Evolutionary conservation across 2,888 invertebrate genomes (phyloP), one percentile per base, ranked within the genome.

Genomic region (Calliphora vomitoria): DNA sequence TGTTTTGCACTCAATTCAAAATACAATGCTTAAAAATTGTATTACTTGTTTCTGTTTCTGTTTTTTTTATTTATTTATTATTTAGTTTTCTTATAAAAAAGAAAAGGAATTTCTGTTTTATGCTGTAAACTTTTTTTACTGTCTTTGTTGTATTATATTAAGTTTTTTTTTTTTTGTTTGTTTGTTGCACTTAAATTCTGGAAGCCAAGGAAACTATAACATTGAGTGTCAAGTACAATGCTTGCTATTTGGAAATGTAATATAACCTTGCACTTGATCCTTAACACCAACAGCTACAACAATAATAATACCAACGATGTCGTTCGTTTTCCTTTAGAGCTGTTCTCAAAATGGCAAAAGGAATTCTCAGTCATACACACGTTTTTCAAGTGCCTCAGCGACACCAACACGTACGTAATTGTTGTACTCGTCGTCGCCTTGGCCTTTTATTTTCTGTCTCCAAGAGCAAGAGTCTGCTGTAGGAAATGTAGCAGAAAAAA

Each of bases 221-320:
- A 79, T 69, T 79, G 85, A 87, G 85, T 87, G 85, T 85, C 87
- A 87, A 87, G 87, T 82, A 71, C 82, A 87, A 87, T 85, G 44
- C 79, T 82, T 44, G 75, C 35, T 81, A 62, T 55, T 75, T 82
- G 66, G 47, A 62, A 87, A 53, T 82, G 82, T 87, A 85, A 87
- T 87, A 85, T 85, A 87, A 87, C 87, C 85, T 87, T 87, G 85
- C 82, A 87, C 87, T 87, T 87, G 87, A 87, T 87, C 85, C 85
- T 87, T 85, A 87, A 79, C 87, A 87, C 82, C 62, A 78, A 31
- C 53, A 79, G 47, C 20, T 35, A 35, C 8, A 64, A 55, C 31
- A 81, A 82, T 20, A 71, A 60, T 15, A 55, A 58, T 6, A 18
- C 41, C 68, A 62, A 31, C 47, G 55, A 69, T 44, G 18, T 72